phyloP scores from a whole-genome alignment of 2,113 vertebrate species.

The Cariama cristata region DNA sequence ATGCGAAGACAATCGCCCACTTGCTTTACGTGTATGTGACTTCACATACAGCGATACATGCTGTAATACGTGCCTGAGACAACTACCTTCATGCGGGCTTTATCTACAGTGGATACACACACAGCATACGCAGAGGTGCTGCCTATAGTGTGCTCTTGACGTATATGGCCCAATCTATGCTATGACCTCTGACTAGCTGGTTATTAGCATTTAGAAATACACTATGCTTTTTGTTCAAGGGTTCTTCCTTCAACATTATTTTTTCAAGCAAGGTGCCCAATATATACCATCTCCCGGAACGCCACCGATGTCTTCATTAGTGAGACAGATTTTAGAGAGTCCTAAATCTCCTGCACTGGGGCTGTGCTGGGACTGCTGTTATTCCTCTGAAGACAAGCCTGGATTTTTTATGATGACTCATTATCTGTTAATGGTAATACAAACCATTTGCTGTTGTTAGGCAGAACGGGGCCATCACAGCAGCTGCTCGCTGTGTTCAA shows the following conservation, averaged over 20 bases:
- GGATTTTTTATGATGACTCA: conserved; percentile 53
- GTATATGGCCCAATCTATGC: accelerated
- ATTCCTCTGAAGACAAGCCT: background rate
- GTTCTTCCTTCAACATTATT: background rate
- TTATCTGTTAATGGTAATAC: conserved; percentile 52
- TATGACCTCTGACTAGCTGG: accelerated
- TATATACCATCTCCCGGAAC: background rate
- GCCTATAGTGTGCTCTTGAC: accelerated
- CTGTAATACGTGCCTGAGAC: background rate
- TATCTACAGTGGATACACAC: accelerated
- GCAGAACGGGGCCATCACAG: conserved; percentile 28
- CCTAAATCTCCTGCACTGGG: conserved; percentile 15
- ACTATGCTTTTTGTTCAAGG: accelerated
- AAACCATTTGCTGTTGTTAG: conserved; percentile 42
- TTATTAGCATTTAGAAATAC: accelerated
- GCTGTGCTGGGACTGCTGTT: conserved; percentile 26
- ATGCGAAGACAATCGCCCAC: background rate
- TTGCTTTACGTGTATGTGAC: accelerated
- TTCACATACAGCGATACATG: accelerated
- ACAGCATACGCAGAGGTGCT: accelerated
- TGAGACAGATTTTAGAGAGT: conserved; percentile 15
- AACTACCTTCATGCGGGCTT: background rate
- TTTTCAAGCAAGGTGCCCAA: background rate
- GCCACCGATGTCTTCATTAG: conserved; percentile 28
- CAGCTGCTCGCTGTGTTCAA: background rate